Base-by-base conservation (phyloP, 2,113 vertebrate species). In the Heloderma charlesbogerti region DNA sequence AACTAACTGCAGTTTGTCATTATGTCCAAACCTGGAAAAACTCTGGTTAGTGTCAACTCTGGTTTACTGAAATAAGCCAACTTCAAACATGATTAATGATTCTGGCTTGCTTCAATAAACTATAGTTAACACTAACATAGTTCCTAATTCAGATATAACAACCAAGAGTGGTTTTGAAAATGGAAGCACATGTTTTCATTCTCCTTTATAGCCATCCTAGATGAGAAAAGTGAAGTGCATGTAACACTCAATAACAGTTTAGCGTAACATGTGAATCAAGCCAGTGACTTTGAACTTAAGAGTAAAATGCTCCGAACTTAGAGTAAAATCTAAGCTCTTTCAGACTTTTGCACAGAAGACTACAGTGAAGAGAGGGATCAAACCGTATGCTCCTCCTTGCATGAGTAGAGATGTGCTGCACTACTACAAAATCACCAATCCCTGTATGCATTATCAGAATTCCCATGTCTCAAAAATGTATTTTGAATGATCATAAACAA, bases 391-490 rank as follows among this genome's bases (percentile, higher is more conserved):
- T 34, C 34, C 3, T n/a, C 9, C 69, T 54, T 54, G 51, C 10
- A 54, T 54, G 31, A 71, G 69, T 8, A 3, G 6, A 71, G 31
- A 3, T 71, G 69, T 10, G 7, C 9, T 29, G 27, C 69, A 71
- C 69, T 71, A 31, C 2, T 71, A 31, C 69, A 29, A 34, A 71
- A 31, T 12, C 69, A 71, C 69, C 69, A 71, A 54, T 1, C 51
- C 51, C 69, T 13, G 4, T 43, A 89, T 63, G 6, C 13, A 37
- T 84, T 87, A 80, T 27, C 93, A 74, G 45, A 54, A 12, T 54
- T 86, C 27, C 37, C 34, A 3, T 72, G 37, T 69, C 91, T 93
- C 81, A 95, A 63, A 94, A 96, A 87, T 75, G 86, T 2, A 72
- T 88, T 92, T 88, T 66, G 85, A 86, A 90, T 77, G 89, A 91